Percentiles rank a stretch among this genome's conserved stretches.
Evolutionary conservation across 1,140 invertebrate genomes (phyloP).

Genomic region (Drosophila nasuta): DNA sequence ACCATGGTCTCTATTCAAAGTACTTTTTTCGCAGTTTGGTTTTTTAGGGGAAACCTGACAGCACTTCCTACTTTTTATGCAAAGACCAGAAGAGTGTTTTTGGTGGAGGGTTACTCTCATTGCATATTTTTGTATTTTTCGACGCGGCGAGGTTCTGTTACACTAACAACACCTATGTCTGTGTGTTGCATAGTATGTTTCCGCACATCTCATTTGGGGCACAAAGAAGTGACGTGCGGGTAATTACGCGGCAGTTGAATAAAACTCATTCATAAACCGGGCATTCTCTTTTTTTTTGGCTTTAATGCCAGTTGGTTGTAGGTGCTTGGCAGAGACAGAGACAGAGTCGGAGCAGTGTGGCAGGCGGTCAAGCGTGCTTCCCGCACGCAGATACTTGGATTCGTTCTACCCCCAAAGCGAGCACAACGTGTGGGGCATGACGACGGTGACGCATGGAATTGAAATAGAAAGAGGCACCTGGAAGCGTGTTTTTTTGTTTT

Average conservation of each 20-base stretch:
- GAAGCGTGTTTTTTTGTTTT: constrained; percentile 16
- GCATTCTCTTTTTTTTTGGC: constrained; percentile 49
- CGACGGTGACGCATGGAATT: constrained; percentile 43
- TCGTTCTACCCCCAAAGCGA: constrained; percentile 42
- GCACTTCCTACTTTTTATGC: constrained; percentile 17
- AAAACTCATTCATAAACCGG: constrained; percentile 64
- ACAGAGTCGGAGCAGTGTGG: constrained; percentile 14
- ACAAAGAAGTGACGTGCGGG: constrained; percentile 61
- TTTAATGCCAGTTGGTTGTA: constrained; percentile 16
- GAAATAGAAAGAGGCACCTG: constrained; percentile 32
- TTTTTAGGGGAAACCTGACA: constrained; percentile 10
- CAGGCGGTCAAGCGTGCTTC: constrained; percentile 74
- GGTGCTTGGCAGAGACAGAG: neutral
- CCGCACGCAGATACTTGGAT: constrained; percentile 47
- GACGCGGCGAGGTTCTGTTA: constrained; percentile 30
- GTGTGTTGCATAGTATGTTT: constrained; percentile 7
- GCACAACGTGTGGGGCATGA: constrained; percentile 52
- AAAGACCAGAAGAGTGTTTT: neutral
- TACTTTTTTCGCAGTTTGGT: neutral
- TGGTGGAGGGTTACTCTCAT: constrained; percentile 20
- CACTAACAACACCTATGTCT: constrained; percentile 7
- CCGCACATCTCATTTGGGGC: constrained; percentile 44
- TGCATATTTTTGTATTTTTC: constrained; percentile 17
- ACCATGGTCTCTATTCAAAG: neutral
- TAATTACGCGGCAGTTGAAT: constrained; percentile 63